Conservation (phyloP, 2,113 vertebrate genomes). For the Pluvialis apricaria region DNA sequence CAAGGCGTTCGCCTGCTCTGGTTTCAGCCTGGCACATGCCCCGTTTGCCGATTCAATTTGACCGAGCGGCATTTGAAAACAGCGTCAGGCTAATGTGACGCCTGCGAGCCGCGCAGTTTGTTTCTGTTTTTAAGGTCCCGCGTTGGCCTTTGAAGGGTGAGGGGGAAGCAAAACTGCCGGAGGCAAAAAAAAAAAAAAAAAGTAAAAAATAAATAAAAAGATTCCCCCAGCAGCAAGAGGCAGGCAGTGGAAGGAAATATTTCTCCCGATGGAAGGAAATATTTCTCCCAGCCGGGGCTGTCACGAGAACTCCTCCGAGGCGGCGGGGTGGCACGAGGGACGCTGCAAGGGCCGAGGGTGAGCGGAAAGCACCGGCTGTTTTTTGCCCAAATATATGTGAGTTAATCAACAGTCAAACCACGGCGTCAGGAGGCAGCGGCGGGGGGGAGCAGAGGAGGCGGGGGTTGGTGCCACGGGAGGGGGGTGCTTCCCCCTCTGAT, state of each 20-base stretch:
- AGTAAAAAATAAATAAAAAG: not conserved
- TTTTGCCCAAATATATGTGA: not conserved
- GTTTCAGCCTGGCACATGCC: not conserved
- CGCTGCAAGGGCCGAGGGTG: not conserved
- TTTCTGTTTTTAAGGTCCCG: not conserved
- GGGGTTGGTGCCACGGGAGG: not conserved
- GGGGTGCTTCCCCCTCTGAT: not conserved
- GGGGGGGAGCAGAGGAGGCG: not conserved
- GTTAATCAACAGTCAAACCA: not conserved
- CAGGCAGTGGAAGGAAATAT: not conserved
- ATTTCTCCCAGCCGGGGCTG: not conserved
- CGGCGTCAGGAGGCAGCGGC: fast-evolving
- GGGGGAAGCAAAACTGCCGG: not conserved
- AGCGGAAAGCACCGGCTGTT: fast-evolving
- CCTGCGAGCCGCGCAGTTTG: not conserved
- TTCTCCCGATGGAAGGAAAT: not conserved
- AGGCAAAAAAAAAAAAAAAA: not conserved
- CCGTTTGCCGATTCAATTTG: fast-evolving
- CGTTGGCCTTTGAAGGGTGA: not conserved
- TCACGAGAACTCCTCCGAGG: not conserved
- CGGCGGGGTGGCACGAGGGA: fast-evolving
- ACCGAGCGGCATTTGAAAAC: not conserved
- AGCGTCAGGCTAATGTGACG: fast-evolving
- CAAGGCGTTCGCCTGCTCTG: not conserved
- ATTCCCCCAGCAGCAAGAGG: not conserved